Evolutionary conservation across 2,797 vertebrate species (phyloP), one percentile per base, ranked within the genome.

Genomic region (Hydrocynus forskahlii): DNA sequence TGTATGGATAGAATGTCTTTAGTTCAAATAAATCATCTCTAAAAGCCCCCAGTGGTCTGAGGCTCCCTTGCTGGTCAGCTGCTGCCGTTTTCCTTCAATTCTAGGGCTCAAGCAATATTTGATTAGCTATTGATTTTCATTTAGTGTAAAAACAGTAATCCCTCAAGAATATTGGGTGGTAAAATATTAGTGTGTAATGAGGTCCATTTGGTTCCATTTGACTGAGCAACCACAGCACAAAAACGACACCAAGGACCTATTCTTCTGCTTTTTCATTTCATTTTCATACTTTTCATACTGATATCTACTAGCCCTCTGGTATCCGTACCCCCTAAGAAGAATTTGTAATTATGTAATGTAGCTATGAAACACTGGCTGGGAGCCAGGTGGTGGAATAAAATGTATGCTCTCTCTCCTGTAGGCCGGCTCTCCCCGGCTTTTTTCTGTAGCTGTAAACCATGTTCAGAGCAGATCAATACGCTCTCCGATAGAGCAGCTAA

Each of bases 401-500:
- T 52, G 64, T 38, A 80, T 57, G 7, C 76, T 72, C 69, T 68
- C 48, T 64, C 25, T 80, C 67, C 78, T 67, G 82, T 72, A 69
- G 70, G 40, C 52, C 59, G 45, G 38, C 68, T 79, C 76, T 78
- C 64, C 67, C 77, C 40, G 43, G 54, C 40, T 76, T 84, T 76
- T 63, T 75, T 48, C 75, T 86, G 57, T 76, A 80, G 85, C 86
- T 86, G 79, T 86, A 85, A 88, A 85, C 82, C 76, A 83, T 87
- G 83, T 83, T 83, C 82, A 63, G 63, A 82, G 40, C 35, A 68
- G 80, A 89, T 89, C 87, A 57, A 89, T 89, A 84, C 38, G 57
- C 75, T 88, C 86, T 88, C 84, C 35, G 83, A 81, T 80, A 83
- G 79, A 84, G 79, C 80, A 75, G 76, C 87, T 88, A 87, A 88